These are phyloP conservation scores for Carollia perspicillata DNA, from an alignment of 2,113 vertebrate genomes.

Conservation along the genomic window DNA sequence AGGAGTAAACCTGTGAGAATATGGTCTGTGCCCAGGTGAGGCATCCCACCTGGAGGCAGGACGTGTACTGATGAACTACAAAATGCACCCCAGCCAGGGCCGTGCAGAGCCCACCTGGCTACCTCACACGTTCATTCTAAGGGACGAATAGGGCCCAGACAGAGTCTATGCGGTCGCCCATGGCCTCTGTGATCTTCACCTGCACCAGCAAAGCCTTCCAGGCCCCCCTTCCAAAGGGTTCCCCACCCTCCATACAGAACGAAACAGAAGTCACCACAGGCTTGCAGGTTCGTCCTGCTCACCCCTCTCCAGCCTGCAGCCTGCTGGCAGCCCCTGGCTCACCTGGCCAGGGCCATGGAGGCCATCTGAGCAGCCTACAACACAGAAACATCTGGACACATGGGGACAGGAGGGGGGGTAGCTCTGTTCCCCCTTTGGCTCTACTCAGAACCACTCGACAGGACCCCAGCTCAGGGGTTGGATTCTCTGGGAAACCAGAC, in stretches of 20 bases:
- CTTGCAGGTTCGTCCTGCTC: rapidly evolving
- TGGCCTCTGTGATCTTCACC: rapidly evolving
- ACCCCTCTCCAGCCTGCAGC: not conserved
- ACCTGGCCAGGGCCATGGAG: not conserved
- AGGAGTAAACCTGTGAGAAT: not conserved
- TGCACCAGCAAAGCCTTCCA: rapidly evolving
- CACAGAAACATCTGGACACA: rapidly evolving
- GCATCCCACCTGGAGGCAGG: too few relatives aligned
- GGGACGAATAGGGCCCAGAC: rapidly evolving
- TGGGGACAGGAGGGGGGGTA: too few relatives aligned
- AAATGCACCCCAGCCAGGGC: not conserved
- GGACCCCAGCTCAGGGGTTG: not conserved
- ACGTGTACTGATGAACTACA: not conserved
- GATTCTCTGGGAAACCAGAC: not conserved
- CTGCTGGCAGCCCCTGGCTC: not conserved
- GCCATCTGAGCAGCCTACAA: not conserved
- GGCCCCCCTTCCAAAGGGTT: rapidly evolving
- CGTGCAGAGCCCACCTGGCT: rapidly evolving
- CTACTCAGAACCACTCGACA: not conserved
- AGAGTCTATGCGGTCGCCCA: rapidly evolving
- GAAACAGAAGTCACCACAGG: not conserved
- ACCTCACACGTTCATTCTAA: rapidly evolving
- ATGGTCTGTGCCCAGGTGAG: rapidly evolving
- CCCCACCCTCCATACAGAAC: not conserved
- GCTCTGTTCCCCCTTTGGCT: rapidly evolving